Evolutionary conservation across 2,113 vertebrate species (phyloP).

Genomic region (Nothobranchius furzeri): DNA sequence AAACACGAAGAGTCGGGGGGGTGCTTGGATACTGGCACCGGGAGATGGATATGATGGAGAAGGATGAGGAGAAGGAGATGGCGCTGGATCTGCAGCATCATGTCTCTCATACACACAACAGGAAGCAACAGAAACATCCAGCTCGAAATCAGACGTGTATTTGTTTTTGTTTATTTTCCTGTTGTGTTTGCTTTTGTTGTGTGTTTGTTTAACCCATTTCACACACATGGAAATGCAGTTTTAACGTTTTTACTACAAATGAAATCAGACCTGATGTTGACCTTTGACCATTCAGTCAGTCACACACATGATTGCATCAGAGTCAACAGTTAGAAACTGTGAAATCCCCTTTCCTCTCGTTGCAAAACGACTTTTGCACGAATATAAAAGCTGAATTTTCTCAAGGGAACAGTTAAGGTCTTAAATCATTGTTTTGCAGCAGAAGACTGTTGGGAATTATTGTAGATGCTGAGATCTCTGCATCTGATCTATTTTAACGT

Average conservation of each 20-base stretch:
- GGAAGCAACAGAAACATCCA: slow-evolving; percentile 1
- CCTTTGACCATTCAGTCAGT: slow-evolving; percentile 31
- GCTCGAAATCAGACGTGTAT: neutral
- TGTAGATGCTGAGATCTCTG: neutral
- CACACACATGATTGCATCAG: too few relatives aligned
- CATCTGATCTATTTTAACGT: neutral
- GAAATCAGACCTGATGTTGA: neutral
- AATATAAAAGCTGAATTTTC: neutral
- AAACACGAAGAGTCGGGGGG: slow-evolving; percentile 68
- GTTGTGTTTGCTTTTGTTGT: too few relatives aligned
- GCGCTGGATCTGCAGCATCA: slow-evolving; percentile 55
- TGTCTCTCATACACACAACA: slow-evolving; percentile 30
- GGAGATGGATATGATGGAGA: slow-evolving; percentile 67
- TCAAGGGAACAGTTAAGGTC: neutral
- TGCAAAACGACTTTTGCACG: neutral
- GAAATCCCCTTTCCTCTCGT: too few relatives aligned
- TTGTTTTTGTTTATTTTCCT: too few relatives aligned
- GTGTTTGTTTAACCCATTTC: too few relatives aligned
- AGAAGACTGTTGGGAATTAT: too few relatives aligned
- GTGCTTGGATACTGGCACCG: slow-evolving; percentile 47
- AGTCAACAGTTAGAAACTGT: too few relatives aligned
- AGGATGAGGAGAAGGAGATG: slow-evolving; percentile 48
- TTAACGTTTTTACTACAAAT: too few relatives aligned
- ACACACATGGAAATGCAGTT: too few relatives aligned
- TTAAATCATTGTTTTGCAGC: neutral